Percentiles rank a stretch among this genome's conserved stretches.
These are phyloP conservation scores for Orthosia incerta DNA, from an alignment of 2,888 invertebrate genomes.

Conservation along the genomic window DNA sequence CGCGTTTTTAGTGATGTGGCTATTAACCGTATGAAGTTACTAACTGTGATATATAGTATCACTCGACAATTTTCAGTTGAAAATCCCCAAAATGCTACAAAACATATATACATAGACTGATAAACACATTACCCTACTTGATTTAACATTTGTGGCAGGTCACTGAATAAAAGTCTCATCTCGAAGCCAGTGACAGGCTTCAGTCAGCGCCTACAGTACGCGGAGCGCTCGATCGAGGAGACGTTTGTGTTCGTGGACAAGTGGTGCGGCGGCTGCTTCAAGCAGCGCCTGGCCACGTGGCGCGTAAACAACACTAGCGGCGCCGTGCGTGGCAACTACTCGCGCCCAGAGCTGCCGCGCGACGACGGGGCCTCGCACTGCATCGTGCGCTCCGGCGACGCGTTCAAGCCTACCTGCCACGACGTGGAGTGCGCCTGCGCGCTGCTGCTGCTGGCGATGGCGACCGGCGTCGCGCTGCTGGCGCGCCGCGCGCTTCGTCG, in stretches of 20 bases:
- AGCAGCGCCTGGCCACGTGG: slow-evolving; percentile 39
- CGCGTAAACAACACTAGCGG: slow-evolving; percentile 39
- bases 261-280: slow-evolving; percentile 25
- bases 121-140: too few species aligned
- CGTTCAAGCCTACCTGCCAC: slow-evolving; percentile 92
- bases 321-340: slow-evolving; percentile 19
- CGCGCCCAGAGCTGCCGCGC: slow-evolving; percentile 33
- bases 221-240: slow-evolving; percentile 43
- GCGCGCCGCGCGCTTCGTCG: slow-evolving; percentile 57
- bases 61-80: too few species aligned
- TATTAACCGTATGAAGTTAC: too few species aligned
- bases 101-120: too few species aligned
- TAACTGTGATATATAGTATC: too few species aligned
- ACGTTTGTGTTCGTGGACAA: slow-evolving; percentile 43
- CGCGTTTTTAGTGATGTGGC: too few species aligned
- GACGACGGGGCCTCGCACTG: slow-evolving; percentile 59
- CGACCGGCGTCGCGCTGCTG: slow-evolving; percentile 48
- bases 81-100: too few species aligned
- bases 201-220: slow-evolving; percentile 36
- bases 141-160: slow-evolving; percentile 28
- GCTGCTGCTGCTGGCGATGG: slow-evolving; percentile 85
- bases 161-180: slow-evolving; percentile 38
- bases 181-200: slow-evolving; percentile 20
- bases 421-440: slow-evolving; percentile 74
- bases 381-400: slow-evolving; percentile 64